Base-by-base conservation (phyloP, 2,888 invertebrate genomes). In the Tenthredo notha region DNA sequence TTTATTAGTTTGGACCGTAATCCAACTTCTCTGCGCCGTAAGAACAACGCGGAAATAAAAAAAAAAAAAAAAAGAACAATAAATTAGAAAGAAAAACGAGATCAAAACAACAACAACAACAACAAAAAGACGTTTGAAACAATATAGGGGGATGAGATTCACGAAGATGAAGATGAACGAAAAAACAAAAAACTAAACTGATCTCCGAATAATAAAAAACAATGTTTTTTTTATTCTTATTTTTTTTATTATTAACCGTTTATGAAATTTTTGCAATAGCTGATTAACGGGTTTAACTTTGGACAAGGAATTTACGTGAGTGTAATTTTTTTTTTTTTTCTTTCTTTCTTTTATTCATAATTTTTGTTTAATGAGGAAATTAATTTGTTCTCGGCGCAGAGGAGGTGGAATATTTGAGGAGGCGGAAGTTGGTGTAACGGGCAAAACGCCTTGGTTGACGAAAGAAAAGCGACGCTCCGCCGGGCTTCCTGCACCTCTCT, bases 401-500 rank as follows among this genome's bases (percentile, higher is more conserved):
- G 80, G 25, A 80, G 80, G 80, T 50, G 58, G 50, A 80, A 80
- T 80, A 25, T 40, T 33, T 65, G 15, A 58, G 67, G 67, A 70
- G 25, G 54, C 83, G 83, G 83, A 83, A 67, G 67, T 80, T 83
- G 83, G 83, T 83, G 83, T 70, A 61, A 83, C 67, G 83, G 83
- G 82, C 47, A 83, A 74, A 29, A 67, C 90, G 90, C 91, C 91
- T 88, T 92, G 93, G 93, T 92, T 91, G 93, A 93, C 93, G 93
- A 93, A 93, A 93, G 93, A 93, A 93, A 92, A 92, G 92, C 93
- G 92, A 92, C 92, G 91, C 89, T 91, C 89, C 90, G 91, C 91
- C 91, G 90, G 90, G 90, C 90, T 91, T 90, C 90, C 89, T 87
- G 82, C 78, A 87, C 86, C 87, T 84, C 87, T 84, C 87, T 86